phyloP scores from a whole-genome alignment of 1,140 invertebrate species.

The Apis florea region DNA sequence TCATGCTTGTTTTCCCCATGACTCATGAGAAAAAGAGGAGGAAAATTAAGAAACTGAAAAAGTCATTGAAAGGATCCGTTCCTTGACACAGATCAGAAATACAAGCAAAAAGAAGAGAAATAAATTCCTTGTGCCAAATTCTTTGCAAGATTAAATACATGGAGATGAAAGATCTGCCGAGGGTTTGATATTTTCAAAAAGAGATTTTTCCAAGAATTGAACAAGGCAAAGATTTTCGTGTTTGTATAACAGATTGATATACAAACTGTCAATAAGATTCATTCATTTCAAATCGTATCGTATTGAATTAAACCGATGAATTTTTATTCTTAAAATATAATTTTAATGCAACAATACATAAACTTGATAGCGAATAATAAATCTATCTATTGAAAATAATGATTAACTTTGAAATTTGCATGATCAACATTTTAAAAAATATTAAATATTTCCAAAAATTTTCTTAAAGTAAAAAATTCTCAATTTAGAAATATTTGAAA shows the following conservation, averaged over 20 bases:
- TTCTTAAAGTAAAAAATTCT: background rate
- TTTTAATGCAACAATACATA: too few species aligned
- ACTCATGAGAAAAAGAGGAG: background rate
- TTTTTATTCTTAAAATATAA: too few species aligned
- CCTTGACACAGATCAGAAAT: slow-evolving; percentile 10
- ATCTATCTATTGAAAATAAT: background rate
- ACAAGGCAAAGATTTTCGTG: too few species aligned
- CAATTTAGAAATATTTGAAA: background rate
- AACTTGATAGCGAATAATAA: background rate
- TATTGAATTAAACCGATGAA: too few species aligned
- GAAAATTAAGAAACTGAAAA: background rate
- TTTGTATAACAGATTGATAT: background rate
- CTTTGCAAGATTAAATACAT: slow-evolving; percentile 23
- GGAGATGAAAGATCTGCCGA: slow-evolving; percentile 8
- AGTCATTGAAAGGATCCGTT: background rate
- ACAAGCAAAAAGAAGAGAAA: slow-evolving; percentile 18
- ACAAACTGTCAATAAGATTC: background rate
- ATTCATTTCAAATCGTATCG: background rate
- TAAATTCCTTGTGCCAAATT: slow-evolving; percentile 31
- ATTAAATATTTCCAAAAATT: background rate
- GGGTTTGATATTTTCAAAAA: background rate
- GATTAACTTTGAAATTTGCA: too few species aligned
- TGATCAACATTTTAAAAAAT: too few species aligned
- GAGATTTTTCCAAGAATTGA: background rate
- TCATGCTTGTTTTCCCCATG: background rate